phyloP scores from a whole-genome alignment of 2,888 invertebrate species.

The Hemistola chrysoprasaria region DNA sequence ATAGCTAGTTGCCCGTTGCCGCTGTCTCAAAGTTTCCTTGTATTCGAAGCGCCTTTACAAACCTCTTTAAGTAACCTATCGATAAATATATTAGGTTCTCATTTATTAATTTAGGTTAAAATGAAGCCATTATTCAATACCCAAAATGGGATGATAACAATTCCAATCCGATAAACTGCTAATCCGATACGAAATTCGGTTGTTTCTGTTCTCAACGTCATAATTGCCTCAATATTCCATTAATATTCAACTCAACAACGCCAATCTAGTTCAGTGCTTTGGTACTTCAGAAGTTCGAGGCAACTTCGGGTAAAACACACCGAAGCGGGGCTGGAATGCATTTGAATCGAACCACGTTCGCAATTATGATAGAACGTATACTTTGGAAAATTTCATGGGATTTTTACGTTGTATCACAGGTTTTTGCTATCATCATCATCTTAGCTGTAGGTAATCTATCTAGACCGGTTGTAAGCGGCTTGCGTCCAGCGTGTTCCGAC shows the following conservation, averaged over 20 bases:
- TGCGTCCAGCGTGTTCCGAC: no score
- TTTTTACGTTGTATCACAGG: no score
- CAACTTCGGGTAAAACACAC: constrained; percentile 29
- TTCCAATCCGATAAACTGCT: constrained; percentile 5
- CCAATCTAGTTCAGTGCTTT: constrained; percentile 15
- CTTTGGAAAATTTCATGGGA: no score
- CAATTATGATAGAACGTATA: constrained; percentile 40
- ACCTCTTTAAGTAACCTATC: no score
- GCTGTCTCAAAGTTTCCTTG: no score
- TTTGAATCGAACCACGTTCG: constrained; percentile 56
- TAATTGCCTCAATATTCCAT: constrained; percentile 29
- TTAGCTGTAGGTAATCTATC: no score
- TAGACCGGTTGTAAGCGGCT: no score
- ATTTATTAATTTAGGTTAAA: no score
- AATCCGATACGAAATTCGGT: constrained; percentile 7
- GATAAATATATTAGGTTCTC: no score
- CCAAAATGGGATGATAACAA: constrained; percentile 2
- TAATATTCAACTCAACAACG: constrained; percentile 32
- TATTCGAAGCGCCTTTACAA: no score
- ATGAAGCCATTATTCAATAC: background rate
- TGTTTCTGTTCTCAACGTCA: constrained; percentile 13
- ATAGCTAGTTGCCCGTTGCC: no score
- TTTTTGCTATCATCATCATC: no score
- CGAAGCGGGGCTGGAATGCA: constrained; percentile 34
- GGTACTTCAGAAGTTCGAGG: constrained; percentile 41